A percentile compares a stretch with the other conserved stretches of the same genome.
These are phyloP conservation scores for Sturmia bella DNA, from an alignment of 2,888 invertebrate genomes.

Conservation along the genomic window DNA sequence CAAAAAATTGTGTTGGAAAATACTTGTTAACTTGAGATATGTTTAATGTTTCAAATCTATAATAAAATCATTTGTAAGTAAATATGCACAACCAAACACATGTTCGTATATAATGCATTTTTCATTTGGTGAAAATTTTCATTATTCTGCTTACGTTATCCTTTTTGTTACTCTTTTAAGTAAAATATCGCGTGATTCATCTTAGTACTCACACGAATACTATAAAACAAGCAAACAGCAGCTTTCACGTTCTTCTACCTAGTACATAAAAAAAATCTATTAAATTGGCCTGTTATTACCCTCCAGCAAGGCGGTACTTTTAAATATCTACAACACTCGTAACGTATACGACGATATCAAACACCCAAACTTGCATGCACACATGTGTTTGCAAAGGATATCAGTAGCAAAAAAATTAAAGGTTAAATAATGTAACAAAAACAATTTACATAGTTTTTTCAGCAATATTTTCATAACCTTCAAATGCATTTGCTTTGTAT, in stretches of 20 bases:
- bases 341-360: neutral
- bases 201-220: conserved; percentile 48
- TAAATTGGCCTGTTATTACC: conserved; percentile 45
- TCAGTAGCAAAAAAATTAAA: neutral
- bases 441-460: neutral
- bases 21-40: neutral
- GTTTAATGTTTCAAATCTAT: neutral
- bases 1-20: neutral
- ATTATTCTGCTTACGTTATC: conserved; percentile 86
- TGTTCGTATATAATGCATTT: no score
- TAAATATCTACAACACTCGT: neutral
- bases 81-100: neutral
- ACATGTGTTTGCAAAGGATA: neutral
- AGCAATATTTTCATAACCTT: conserved; percentile 18
- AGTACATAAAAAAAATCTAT: conserved; percentile 36
- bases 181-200: conserved; percentile 69
- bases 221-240: conserved; percentile 45
- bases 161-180: conserved; percentile 87
- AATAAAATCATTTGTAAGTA: conserved; percentile 41
- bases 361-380: neutral
- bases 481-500: neutral
- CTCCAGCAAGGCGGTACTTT: conserved; percentile 17
- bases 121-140: neutral
- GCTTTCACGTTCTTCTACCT: conserved; percentile 36
- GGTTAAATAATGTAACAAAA: conserved; percentile 6